A percentile compares a stretch with the other conserved stretches of the same genome.
These are phyloP conservation scores for Tenrec ecaudatus DNA, from an alignment of 2,113 vertebrate genomes.

Conservation along the genomic window DNA sequence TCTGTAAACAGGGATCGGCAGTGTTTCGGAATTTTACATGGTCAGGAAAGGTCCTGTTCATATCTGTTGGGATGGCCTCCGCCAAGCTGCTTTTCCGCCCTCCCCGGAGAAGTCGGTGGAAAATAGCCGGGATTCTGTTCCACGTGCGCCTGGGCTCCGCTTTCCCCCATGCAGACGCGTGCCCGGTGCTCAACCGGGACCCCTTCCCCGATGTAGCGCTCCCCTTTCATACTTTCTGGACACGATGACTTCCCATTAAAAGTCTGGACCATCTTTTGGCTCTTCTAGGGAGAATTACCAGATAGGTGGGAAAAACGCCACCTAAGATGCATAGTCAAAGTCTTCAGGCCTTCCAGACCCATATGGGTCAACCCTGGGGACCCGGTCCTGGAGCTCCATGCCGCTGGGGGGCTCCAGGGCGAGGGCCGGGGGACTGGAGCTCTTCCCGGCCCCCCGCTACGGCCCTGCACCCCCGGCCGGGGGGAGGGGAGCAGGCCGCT, in stretches of 20 bases:
- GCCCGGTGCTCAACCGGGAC: slow-evolving; percentile 93
- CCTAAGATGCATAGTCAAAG: slow-evolving; percentile 91
- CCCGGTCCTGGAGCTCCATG: slow-evolving; percentile 59
- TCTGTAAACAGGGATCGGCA: slow-evolving; percentile 91
- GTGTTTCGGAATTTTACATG: slow-evolving; percentile 92
- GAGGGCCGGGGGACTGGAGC: background rate
- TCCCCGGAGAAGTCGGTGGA: slow-evolving; percentile 90
- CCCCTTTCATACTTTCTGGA: slow-evolving; percentile 94
- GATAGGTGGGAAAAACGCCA: slow-evolving; percentile 93
- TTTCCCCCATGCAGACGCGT: slow-evolving; percentile 94
- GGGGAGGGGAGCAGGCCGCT: no score
- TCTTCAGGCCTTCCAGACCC: slow-evolving; percentile 93
- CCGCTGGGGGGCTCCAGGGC: background rate
- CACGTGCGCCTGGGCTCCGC: slow-evolving; percentile 93
- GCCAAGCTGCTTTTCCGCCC: slow-evolving; percentile 90
- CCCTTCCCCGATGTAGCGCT: slow-evolving; percentile 96
- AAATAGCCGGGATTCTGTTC: slow-evolving; percentile 94
- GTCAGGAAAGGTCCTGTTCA: slow-evolving; percentile 97
- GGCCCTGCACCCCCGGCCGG: no score
- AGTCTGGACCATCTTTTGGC: slow-evolving; percentile 95
- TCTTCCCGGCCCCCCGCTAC: no score
- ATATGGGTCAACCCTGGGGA: slow-evolving; percentile 90
- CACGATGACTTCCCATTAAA: slow-evolving; percentile 85
- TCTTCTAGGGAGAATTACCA: slow-evolving; percentile 91
- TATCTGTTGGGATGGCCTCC: slow-evolving; percentile 94